Evolutionary conservation across 1,140 invertebrate species (phyloP), one percentile per base, ranked within the genome.

Genomic region (Anthonomus grandis): DNA sequence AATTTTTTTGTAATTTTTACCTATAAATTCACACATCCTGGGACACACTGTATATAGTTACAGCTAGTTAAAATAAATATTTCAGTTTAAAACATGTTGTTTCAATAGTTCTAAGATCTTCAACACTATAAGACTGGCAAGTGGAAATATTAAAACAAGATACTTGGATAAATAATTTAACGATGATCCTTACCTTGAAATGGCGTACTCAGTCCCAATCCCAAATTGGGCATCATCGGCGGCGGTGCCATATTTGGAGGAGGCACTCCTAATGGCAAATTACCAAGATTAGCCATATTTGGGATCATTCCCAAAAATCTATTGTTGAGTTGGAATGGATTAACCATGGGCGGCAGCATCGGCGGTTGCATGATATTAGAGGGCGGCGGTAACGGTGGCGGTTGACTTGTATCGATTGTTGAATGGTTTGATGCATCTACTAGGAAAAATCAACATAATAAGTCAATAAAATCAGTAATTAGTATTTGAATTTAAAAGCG

Each of bases 201-300:
- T 6, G 74, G 74, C 21, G 66, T 65, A 18, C 60, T 60, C 46
- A 79, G 68, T 9, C 75, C 74, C 19, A 78, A 68, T 58, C 80
- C 71, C 13, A 70, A 64, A 50, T 79, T 75, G 6, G 74, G 70
- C 60, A 80, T 74, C 61, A 78, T 74, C 17, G 82, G 82, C 3
- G 83, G 83, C 75, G 82, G 82, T 4, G 82, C 83, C 76, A 85
- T 81, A 51, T 78, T 80, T 18, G 82, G 82, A 4, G 83, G 83
- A n/a, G 83, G 83, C 8, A 84, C 82, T 17, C 82, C 81, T 41
- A 85, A 76, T 12, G 81, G 81, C 18, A 80, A 67, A 62, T 79
- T 81, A 1, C 78, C 74, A 76, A 81, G 24, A 10, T 55, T 60
- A n/a, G 23, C 79, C 58, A 81, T 69, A n/a, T 77, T 77, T 5